Evolutionary conservation across 2,113 vertebrate genomes (phyloP).

Genomic region (Athene cunicularia): DNA sequence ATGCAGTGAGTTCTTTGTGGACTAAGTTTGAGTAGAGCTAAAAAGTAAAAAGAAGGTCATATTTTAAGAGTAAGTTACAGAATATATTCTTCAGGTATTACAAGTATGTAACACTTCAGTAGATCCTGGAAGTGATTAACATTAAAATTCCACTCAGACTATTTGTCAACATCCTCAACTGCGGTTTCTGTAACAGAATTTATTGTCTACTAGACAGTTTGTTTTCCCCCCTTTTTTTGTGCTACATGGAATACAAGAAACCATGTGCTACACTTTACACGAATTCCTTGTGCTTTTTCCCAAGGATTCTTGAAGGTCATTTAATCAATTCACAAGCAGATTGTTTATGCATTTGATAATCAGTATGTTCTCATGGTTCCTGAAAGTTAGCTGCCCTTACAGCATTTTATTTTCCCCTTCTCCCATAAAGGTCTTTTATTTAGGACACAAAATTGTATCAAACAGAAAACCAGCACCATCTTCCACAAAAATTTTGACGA

Average conservation of each 20-base stretch:
- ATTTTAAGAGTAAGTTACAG: background rate
- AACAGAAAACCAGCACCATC: background rate
- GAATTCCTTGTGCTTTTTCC: background rate
- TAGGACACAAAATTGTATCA: background rate
- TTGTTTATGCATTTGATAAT: background rate
- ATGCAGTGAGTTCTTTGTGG: background rate
- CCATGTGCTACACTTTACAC: background rate
- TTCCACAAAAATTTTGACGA: background rate
- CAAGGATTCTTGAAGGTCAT: background rate
- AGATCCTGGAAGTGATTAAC: background rate
- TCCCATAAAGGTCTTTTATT: background rate
- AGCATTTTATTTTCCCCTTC: background rate
- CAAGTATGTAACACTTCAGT: background rate
- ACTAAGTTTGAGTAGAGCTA: background rate
- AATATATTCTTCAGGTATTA: background rate
- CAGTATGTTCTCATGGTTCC: background rate
- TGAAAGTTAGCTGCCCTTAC: background rate
- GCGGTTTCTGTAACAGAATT: background rate
- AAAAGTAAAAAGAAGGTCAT: background rate
- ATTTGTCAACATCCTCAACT: background rate
- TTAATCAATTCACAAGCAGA: background rate
- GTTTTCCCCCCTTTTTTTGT: background rate
- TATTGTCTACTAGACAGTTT: background rate
- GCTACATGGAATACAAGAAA: background rate
- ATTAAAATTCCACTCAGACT: background rate